Evolutionary conservation across 2,888 invertebrate genomes (phyloP), one percentile per base, ranked within the genome.

Genomic region (Cataglyphis altisquamis): DNA sequence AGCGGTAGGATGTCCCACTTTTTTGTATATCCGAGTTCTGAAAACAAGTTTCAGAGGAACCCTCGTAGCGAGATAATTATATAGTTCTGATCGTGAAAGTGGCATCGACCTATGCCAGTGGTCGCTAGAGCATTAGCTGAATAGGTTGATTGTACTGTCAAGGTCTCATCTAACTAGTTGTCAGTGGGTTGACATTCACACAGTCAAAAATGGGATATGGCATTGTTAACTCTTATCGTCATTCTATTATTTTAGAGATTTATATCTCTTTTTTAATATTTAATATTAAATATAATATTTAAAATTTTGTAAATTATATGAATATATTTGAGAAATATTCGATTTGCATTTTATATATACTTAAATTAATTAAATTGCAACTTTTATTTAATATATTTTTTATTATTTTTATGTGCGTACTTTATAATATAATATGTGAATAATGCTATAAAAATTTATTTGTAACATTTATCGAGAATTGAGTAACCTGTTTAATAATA

Each of bases 11-110:
- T 36, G 41, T 9, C 18, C 21, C 52, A 68, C 39, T 67, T 60
- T n/a, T n/a, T 52, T 32, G 25, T 29, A 74, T 32, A 70, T 82
- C 60, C 82, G 57, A 72, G 68, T 36, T 52, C 63, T 74, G 70
- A 83, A 90, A 92, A 92, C 91, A 86, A 90, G 93, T 92, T 92
- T 89, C 67, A 72, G 45, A 55, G 78, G 80, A 83, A 75, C 32
- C 74, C 66, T 74, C 74, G 67, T 66, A 63, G 55, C 64, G 25
- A 86, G 89, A 89, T 91, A 91, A 92, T 92, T 91, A 89, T 87
- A 90, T 88, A 87, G 89, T 87, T 86, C 87, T 83, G 90, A 88
- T 90, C 89, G 93, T 91, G 93, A 93, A 94, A 94, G 93, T 94
- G 91, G 91, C 93, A 93, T 92, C 93, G 93, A 93, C 93, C 86